Base-by-base conservation (phyloP, 2,113 vertebrate species). In the Struthidea cinerea region DNA sequence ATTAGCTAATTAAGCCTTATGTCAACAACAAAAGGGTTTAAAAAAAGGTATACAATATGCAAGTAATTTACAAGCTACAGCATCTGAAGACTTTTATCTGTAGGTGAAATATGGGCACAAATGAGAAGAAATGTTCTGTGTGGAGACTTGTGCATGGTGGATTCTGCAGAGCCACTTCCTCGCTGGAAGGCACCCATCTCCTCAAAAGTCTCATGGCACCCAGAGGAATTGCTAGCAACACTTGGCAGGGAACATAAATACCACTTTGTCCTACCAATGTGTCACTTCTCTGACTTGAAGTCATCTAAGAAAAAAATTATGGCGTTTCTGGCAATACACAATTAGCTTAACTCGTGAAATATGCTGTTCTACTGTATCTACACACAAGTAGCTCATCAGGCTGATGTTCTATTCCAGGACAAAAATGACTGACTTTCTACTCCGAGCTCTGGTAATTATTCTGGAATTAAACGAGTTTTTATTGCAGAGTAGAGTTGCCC, bases 391-490 rank as follows among this genome's bases (percentile, higher is more conserved):
- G 53, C 63, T 91, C 55, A 65, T 12, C 44, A 70, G 39, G 30
- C 41, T 0, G 0, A 37, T 18, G 24, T 32, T 70, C 49, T 63
- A 23, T 37, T 84, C 47, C 71, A 80, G 71, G 87, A 88, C 35
- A 93, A 49, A 87, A 90, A 26, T 30, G 11, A 76, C 49, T 41
- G 61, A 61, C 23, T 90, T 86, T 70, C 82, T 39, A 71, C 46
- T 81, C 64, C 16, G n/a, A 27, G 14, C 50, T 55, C 84, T 52
- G 56, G 9, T 47, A 70, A 90, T 71, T 81, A 89, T 64, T 78
- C 71, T 64, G 70, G 78, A 96, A 90, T 80, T 18, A 94, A 95
- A 55, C 59, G 65, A 71, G n/a, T 15, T 93, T 92, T 94, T 78
- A 91, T 86, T 92, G 80, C 87, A 84, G 77, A 82, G 78, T 2